phyloP scores from a whole-genome alignment of 2,888 invertebrate species.

The Ferdinandea cuprea region DNA sequence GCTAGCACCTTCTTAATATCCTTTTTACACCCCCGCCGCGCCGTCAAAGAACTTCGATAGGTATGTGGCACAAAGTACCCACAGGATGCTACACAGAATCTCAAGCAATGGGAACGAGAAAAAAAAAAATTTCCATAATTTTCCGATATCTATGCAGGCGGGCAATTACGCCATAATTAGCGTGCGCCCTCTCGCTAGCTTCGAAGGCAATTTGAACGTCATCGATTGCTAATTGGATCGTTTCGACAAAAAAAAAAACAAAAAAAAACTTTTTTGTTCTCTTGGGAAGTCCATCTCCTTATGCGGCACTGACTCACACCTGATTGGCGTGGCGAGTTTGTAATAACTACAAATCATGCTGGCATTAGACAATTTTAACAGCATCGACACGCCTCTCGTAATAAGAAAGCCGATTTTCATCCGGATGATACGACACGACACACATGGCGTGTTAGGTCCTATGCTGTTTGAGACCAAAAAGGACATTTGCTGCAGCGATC shows the following conservation, averaged over 20 bases:
- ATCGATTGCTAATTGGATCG: constrained; percentile 76
- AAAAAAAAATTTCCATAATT: constrained; percentile 82
- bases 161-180: constrained; percentile 83
- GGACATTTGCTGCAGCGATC: constrained; percentile 48
- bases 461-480: constrained; percentile 15
- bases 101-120: constrained; percentile 43
- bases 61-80: constrained; percentile 14
- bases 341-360: constrained; percentile 72
- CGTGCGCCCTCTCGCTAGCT: constrained; percentile 75
- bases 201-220: constrained; percentile 74
- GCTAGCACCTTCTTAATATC: constrained; percentile 74
- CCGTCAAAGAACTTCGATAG: neutral
- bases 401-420: constrained; percentile 63
- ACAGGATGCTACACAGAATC: constrained; percentile 53
- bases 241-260: too few relatives aligned
- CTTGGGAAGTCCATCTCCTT: constrained; percentile 6
- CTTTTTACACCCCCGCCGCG: constrained; percentile 60
- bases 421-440: too few relatives aligned
- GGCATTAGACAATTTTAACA: constrained; percentile 72
- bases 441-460: constrained; percentile 13
- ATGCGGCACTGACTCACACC: constrained; percentile 54
- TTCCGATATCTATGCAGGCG: constrained; percentile 83
- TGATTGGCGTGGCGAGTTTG: constrained; percentile 60
- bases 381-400: constrained; percentile 71
- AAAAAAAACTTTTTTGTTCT: constrained; percentile 21